Conservation (phyloP, 2,113 vertebrate genomes). For the Chauna torquata region DNA sequence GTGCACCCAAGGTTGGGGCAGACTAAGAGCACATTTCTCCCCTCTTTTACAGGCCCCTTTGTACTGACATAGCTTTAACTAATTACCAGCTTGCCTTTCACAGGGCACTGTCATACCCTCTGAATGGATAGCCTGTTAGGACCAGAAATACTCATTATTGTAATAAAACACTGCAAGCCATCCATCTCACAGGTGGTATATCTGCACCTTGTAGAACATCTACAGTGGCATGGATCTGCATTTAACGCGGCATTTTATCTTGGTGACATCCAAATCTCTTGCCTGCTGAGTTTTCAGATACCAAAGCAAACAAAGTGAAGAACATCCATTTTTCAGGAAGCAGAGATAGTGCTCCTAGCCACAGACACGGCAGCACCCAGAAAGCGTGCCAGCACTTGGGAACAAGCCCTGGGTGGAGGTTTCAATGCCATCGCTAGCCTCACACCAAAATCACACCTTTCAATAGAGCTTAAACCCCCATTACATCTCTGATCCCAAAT, state of each 20-base stretch:
- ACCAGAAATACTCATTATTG: conserved; percentile 49
- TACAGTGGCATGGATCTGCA: neutral
- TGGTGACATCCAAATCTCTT: neutral
- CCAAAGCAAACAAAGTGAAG: neutral
- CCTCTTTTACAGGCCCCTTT: neutral
- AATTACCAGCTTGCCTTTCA: neutral
- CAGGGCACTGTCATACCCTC: neutral
- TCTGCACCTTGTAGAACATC: conserved; percentile 42
- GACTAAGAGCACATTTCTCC: neutral
- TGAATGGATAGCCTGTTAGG: conserved; percentile 36
- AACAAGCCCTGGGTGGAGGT: too few species aligned
- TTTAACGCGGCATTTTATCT: conserved; percentile 30
- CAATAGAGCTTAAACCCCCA: fast-evolving
- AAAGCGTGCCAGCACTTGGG: neutral
- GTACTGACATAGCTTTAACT: neutral
- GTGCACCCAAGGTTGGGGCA: fast-evolving
- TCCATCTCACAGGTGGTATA: neutral
- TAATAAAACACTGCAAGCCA: conserved; percentile 52
- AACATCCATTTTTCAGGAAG: neutral
- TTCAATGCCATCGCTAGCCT: neutral
- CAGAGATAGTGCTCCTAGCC: neutral
- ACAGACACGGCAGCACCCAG: neutral
- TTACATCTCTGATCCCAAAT: neutral
- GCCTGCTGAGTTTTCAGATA: neutral
- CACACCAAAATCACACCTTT: neutral